Conservation (phyloP, 2,797 vertebrate genomes). For the Carduelis carduelis region DNA sequence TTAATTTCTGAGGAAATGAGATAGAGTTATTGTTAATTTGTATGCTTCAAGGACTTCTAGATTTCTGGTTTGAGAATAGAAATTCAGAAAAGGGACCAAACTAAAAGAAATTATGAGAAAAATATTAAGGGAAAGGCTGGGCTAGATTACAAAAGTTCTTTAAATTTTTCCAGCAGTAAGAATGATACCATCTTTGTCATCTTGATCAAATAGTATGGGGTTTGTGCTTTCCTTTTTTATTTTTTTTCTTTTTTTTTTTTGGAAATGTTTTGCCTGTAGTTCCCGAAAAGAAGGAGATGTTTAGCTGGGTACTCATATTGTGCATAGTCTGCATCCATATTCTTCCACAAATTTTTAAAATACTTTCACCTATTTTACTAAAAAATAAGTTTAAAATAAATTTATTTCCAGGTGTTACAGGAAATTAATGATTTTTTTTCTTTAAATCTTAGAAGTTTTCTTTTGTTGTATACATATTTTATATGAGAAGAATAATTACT, state of each 20-base stretch:
- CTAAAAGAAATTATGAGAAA: not conserved
- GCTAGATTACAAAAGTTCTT: not conserved
- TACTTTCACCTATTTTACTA: not conserved
- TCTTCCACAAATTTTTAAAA: not conserved
- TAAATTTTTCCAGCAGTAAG: not conserved
- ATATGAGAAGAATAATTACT: conserved; percentile 76
- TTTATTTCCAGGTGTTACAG: not conserved
- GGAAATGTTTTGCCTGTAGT: not conserved
- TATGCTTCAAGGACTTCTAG: not conserved
- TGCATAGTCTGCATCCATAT: not conserved
- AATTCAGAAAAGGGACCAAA: not conserved
- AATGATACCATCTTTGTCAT: not conserved
- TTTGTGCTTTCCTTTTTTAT: not conserved
- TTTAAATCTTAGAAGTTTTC: not conserved
- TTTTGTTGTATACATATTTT: conserved; percentile 46
- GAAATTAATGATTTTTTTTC: not conserved
- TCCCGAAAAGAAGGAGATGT: not conserved
- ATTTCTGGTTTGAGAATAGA: not conserved
- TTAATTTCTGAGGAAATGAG: not conserved
- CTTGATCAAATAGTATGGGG: not conserved
- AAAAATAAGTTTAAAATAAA: not conserved
- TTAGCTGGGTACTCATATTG: not conserved
- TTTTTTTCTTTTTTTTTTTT: not conserved
- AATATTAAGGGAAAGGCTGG: not conserved
- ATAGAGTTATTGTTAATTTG: not conserved